Evolutionary conservation across 2,888 invertebrate species (phyloP).

Genomic region (Ganaspis brasiliensis): DNA sequence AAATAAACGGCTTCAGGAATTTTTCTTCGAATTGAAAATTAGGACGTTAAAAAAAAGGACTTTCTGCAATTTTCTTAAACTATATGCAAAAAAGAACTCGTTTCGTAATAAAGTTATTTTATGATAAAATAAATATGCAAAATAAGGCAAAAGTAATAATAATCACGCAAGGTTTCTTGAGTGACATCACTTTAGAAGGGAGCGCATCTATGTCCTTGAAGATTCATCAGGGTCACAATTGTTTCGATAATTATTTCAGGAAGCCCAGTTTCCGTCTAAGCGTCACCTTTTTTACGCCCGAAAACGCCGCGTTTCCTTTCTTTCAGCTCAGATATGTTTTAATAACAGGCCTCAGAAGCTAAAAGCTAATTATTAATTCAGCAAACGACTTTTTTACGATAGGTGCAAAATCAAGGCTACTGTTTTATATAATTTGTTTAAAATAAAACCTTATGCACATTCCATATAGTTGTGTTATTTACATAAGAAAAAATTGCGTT

Average conservation of each 20-base stretch:
- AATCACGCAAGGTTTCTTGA: constrained; percentile 44
- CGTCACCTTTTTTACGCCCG: constrained; percentile 42
- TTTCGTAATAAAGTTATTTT: constrained; percentile 12
- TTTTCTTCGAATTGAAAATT: too few species aligned
- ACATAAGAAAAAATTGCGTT: too few species aligned
- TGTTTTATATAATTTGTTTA: constrained; percentile 12
- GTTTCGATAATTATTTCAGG: constrained; percentile 76
- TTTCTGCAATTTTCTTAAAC: neutral
- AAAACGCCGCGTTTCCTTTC: constrained; percentile 49
- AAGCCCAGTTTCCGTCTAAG: constrained; percentile 55
- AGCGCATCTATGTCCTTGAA: constrained; percentile 67
- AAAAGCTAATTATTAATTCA: constrained; percentile 38
- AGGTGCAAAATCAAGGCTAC: neutral
- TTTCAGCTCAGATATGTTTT: constrained; percentile 26
- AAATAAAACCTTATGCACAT: neutral
- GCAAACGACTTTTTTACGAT: constrained; percentile 32
- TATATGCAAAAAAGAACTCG: neutral
- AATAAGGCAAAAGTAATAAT: constrained; percentile 31
- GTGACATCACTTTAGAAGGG: constrained; percentile 63
- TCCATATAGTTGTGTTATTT: too few species aligned
- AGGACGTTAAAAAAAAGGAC: neutral
- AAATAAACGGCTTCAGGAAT: too few species aligned
- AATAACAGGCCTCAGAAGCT: constrained; percentile 6
- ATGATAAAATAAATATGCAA: constrained; percentile 11
- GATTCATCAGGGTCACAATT: constrained; percentile 70